A percentile compares a stretch with the other conserved stretches of the same genome.
These are phyloP conservation scores for Intellagama lesueurii DNA, from an alignment of 2,797 vertebrate species.

Conservation along the genomic window DNA sequence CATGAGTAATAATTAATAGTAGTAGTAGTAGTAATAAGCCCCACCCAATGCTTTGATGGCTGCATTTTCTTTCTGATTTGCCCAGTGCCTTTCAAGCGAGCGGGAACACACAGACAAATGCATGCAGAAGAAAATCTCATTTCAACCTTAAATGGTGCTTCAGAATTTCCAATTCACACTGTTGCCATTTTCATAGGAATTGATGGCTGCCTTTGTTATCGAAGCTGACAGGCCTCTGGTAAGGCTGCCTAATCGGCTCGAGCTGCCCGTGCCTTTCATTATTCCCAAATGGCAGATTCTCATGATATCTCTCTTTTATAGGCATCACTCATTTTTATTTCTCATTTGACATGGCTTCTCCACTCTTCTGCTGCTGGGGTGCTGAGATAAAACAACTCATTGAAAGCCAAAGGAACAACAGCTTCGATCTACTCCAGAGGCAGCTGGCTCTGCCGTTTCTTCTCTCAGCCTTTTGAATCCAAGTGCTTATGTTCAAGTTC, in stretches of 20 bases:
- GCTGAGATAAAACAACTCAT: constrained; percentile 56
- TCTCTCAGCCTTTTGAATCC: background rate
- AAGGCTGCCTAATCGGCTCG: constrained; percentile 62
- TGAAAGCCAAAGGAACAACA: constrained; percentile 53
- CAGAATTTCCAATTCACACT: constrained; percentile 73
- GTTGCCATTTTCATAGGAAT: constrained; percentile 72
- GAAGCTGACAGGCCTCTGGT: constrained; percentile 70
- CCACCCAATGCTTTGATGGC: constrained; percentile 9
- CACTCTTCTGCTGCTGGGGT: constrained; percentile 36
- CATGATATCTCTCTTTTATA: constrained; percentile 70
- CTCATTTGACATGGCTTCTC: constrained; percentile 57
- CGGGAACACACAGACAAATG: constrained; percentile 48
- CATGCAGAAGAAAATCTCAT: constrained; percentile 72
- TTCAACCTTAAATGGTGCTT: constrained; percentile 63
- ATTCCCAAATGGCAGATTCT: constrained; percentile 69
- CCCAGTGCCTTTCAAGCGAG: constrained; percentile 62
- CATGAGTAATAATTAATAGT: background rate
- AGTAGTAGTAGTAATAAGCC: background rate
- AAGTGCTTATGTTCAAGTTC: constrained; percentile 3
- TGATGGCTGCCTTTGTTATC: constrained; percentile 78
- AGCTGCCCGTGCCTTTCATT: constrained; percentile 68
- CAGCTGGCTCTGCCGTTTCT: constrained; percentile 34
- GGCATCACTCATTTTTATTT: constrained; percentile 65
- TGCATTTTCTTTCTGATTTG: constrained; percentile 60
- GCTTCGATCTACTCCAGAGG: accelerated